Evolutionary conservation across 1,140 invertebrate genomes (phyloP).

Genomic region (Myzus persicae): DNA sequence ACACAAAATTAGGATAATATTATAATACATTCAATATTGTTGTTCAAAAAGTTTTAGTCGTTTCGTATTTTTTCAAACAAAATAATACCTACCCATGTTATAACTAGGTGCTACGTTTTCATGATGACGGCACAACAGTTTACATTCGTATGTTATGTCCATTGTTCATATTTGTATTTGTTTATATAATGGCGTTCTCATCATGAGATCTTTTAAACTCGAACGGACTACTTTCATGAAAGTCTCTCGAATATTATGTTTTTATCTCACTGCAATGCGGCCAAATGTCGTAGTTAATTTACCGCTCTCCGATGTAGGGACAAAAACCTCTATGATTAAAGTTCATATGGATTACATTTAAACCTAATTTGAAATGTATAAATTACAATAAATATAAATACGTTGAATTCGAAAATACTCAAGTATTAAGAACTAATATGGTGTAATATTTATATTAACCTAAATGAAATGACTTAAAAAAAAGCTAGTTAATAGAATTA

Average conservation of each 20-base stretch:
- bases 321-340: background rate
- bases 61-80: background rate
- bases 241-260: background rate
- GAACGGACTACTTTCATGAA: background rate
- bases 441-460: too few species aligned
- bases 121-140: background rate
- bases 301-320: background rate
- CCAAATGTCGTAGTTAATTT: background rate
- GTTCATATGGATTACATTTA: background rate
- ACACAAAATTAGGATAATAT: background rate
- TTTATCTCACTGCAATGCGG: background rate
- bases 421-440: too few species aligned
- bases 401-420: too few species aligned
- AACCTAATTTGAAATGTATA: background rate
- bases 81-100: background rate
- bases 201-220: background rate
- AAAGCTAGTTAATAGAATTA: too few species aligned
- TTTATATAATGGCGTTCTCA: background rate
- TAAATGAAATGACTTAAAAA: too few species aligned
- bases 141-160: background rate
- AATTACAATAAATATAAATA: too few species aligned
- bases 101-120: background rate
- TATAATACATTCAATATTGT: background rate
- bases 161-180: background rate
- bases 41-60: background rate